A percentile compares a stretch with the other conserved stretches of the same genome.
Evolutionary conservation across 2,888 invertebrate genomes (phyloP).

Genomic region (Buathra laborator): DNA sequence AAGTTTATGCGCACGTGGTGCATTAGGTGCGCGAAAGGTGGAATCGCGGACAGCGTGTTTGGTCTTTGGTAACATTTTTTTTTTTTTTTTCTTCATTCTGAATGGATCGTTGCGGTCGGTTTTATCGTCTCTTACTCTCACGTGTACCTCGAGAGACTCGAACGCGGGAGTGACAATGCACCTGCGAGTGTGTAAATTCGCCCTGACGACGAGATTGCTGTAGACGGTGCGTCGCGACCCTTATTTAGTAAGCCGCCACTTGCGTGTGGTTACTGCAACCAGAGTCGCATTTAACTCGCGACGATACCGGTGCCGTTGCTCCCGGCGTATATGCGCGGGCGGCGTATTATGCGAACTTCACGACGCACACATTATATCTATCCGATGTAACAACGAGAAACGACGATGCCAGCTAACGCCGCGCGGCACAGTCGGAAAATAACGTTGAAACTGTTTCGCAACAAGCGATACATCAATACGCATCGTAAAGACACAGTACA

Average conservation of each 20-base stretch:
- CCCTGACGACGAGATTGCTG: constrained; percentile 40
- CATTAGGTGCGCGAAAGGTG: no score
- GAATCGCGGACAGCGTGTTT: neutral
- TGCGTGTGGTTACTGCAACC: constrained; percentile 49
- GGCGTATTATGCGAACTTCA: constrained; percentile 3
- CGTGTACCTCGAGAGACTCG: constrained; percentile 7
- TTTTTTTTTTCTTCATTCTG: constrained; percentile 52
- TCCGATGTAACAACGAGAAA: constrained; percentile 6
- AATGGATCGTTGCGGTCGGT: constrained; percentile 41
- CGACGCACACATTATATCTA: neutral
- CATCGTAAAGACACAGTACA: neutral
- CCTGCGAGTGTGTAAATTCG: constrained; percentile 69
- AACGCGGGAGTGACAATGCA: constrained; percentile 72
- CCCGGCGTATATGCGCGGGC: constrained; percentile 32
- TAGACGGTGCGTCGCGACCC: constrained; percentile 33
- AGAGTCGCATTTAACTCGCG: constrained; percentile 32
- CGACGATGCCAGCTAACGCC: neutral
- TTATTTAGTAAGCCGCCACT: constrained; percentile 66
- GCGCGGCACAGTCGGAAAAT: neutral
- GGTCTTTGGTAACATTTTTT: neutral
- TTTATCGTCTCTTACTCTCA: constrained; percentile 14
- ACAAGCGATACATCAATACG: neutral
- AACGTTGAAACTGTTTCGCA: neutral
- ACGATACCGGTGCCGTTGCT: constrained; percentile 2
- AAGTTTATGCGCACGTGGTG: no score